Percentiles rank a stretch among this genome's conserved stretches.
Conservation (phyloP, 2,797 vertebrate genomes). For the Fratercula arctica region DNA sequence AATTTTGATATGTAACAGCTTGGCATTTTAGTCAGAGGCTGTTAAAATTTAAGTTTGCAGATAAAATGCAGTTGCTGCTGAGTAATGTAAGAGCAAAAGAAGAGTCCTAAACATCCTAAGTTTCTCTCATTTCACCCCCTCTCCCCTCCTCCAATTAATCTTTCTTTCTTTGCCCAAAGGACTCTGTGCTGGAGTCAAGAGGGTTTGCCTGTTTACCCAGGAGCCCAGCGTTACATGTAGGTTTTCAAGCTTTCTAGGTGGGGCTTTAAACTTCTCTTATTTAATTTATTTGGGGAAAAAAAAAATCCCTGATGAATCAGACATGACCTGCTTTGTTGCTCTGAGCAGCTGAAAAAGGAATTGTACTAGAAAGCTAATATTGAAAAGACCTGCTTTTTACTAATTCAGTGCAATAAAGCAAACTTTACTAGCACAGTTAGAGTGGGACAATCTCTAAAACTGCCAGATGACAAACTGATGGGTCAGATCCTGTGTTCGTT, state of each 20-base stretch:
- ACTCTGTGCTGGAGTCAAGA: neutral
- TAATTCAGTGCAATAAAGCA: neutral
- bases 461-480: neutral
- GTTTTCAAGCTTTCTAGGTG: neutral
- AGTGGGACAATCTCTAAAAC: neutral
- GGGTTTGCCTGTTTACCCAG: neutral
- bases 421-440: neutral
- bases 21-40: slow-evolving; percentile 28
- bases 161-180: neutral
- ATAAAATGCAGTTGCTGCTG: slow-evolving; percentile 27
- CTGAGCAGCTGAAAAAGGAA: neutral
- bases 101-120: neutral
- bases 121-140: neutral
- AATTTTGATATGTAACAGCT: slow-evolving; percentile 41
- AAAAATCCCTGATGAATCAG: neutral
- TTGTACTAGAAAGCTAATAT: neutral
- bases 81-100: neutral
- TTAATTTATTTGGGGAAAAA: neutral
- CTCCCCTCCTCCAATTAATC: neutral
- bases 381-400: neutral
- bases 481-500: neutral
- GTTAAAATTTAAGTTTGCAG: slow-evolving; percentile 17
- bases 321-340: neutral
- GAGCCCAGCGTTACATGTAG: fast-evolving
- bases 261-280: neutral